Percentiles rank a stretch among this genome's conserved stretches.
Evolutionary conservation across 2,797 vertebrate species (phyloP).

Genomic region (Tamandua tetradactyla): DNA sequence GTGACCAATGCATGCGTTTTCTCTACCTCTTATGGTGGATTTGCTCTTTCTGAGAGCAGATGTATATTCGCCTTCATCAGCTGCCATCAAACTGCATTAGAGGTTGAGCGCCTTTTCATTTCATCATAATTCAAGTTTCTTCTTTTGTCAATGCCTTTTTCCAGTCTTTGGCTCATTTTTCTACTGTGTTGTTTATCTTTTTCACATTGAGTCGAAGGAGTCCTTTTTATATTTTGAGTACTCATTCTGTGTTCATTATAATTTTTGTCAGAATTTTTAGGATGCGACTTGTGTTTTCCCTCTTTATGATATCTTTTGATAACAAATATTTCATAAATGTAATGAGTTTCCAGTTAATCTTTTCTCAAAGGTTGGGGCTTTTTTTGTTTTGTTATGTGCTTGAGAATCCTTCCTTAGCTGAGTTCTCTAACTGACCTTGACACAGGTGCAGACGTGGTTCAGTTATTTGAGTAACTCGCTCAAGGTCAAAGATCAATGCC

Average conservation of each 20-base stretch:
- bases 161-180: not conserved
- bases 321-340: not conserved
- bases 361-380: not conserved
- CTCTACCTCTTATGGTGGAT: not conserved
- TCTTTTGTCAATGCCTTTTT: not conserved
- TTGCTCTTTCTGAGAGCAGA: not conserved
- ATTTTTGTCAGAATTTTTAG: fast-evolving
- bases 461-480: not conserved
- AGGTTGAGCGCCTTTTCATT: not conserved
- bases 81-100: not conserved
- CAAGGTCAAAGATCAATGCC: not conserved
- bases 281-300: not conserved
- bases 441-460: not conserved
- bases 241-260: not conserved
- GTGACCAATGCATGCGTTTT: fast-evolving
- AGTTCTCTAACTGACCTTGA: not conserved
- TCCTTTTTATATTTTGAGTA: not conserved
- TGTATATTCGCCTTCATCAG: fast-evolving
- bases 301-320: not conserved
- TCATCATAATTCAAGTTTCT: not conserved
- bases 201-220: not conserved
- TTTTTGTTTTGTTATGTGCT: not conserved
- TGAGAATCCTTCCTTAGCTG: not conserved
- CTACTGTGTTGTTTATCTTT: not conserved
- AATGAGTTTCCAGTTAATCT: not conserved